phyloP scores from a whole-genome alignment of 2,888 invertebrate species.

The Cataglyphis livida region DNA sequence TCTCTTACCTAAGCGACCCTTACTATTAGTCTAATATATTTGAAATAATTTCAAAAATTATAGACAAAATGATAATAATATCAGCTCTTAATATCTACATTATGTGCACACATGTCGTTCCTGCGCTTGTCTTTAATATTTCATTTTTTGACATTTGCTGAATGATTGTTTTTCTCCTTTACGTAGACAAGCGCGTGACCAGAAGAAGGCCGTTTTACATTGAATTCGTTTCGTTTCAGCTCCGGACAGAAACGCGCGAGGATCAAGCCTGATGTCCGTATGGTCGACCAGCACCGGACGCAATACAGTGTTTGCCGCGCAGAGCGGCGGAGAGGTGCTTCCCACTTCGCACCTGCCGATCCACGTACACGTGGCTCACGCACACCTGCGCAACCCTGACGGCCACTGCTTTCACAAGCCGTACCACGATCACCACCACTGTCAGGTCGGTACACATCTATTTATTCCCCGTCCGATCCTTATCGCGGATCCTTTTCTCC shows the following conservation, averaged over 20 bases:
- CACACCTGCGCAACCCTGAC: slow-evolving; percentile 80
- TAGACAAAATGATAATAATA: neutral
- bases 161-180: neutral
- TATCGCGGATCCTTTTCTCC: neutral
- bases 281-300: slow-evolving; percentile 85
- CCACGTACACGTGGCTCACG: slow-evolving; percentile 77
- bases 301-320: slow-evolving; percentile 83
- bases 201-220: neutral
- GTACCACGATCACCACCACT: slow-evolving; percentile 76
- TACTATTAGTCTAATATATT: neutral
- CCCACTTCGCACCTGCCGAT: slow-evolving; percentile 80
- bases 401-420: slow-evolving; percentile 83
- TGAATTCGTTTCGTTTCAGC: slow-evolving; percentile 68
- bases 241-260: slow-evolving; percentile 72
- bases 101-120: neutral
- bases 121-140: neutral
- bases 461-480: neutral
- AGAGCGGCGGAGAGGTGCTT: slow-evolving; percentile 79
- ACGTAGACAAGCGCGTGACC: neutral
- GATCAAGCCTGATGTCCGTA: slow-evolving; percentile 84
- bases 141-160: neutral
- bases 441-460: slow-evolving; percentile 80
- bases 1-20: neutral
- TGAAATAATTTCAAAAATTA: neutral
- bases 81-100: neutral